Base-by-base conservation (phyloP, 2,113 vertebrate genomes). In the Thomomys bottae region DNA sequence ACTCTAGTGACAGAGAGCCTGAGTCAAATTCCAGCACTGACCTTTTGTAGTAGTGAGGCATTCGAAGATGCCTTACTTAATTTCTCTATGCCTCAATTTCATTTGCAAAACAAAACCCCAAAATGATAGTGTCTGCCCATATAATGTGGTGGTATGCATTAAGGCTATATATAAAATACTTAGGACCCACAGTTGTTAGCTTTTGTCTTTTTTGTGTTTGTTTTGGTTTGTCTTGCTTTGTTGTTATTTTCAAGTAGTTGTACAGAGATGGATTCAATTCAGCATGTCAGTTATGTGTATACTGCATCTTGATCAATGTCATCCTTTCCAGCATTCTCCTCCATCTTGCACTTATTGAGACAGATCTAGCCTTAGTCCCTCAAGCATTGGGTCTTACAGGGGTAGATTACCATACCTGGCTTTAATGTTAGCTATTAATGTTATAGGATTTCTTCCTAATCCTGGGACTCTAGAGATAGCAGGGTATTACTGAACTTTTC, bases 71-170 rank as follows among this genome's bases (percentile, higher is more conserved):
- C 59, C 38, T 64, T 82, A 49, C 11, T 86, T 75, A 78, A 59
- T 21, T 76, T 81, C 17, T 81, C 72, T 45, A 70, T 54, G 23
- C 10, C 10, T 88, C 23, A 75, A 18, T 63, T 71, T 93, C n/a
- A 30, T 64, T 91, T 87, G 64, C 59, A 82, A 95, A 88, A 88
- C 57, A 5, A 93, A 88, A 30, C 82, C 61, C 82, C 57, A 71
- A 84, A 93, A 71, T 93, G 86, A 84, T 32, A 84, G 10, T 72
- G 49, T 26, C 32, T 76, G 2, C 2, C 38, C 5, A 20, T 28
- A 26, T 18, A 64, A 4, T 24, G 75, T 17, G 72, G 3, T 38
- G 79, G 6, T 91, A 36, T 80, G 34, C 17, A 88, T 72, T 26
- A 81, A 49, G 87, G 28, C 24, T 75, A 66, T 15, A 9, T 32